Percentiles rank a stretch among this genome's conserved stretches.
Conservation (phyloP, 2,797 vertebrate species). For the Clarias fuscus region DNA sequence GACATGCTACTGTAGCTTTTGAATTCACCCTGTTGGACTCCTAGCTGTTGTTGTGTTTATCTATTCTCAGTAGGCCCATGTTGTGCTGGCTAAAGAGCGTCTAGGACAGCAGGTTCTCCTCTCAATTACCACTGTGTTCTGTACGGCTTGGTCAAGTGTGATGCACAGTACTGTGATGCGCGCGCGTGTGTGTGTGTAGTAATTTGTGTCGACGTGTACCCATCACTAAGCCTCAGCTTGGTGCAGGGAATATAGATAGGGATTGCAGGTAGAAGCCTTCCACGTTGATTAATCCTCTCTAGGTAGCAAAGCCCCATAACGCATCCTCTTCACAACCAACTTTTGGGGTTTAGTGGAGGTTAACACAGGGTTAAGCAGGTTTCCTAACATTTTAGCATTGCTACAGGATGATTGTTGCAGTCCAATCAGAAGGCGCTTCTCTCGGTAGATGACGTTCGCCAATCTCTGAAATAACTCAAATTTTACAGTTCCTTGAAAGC, state of each 20-base stretch:
- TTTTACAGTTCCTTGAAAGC: not conserved
- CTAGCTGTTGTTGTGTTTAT: constrained; percentile 32
- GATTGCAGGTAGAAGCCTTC: constrained; percentile 5
- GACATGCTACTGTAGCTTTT: constrained; percentile 10
- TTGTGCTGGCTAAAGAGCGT: constrained; percentile 22
- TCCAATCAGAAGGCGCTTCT: not conserved
- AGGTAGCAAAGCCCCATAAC: constrained; percentile 33
- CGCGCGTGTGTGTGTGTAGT: constrained; percentile 31
- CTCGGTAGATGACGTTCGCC: not conserved
- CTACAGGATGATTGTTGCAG: not conserved
- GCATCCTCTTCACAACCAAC: constrained; percentile 11
- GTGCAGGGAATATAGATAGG: constrained; percentile 7
- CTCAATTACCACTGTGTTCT: constrained; percentile 37
- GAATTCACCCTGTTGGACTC: constrained; percentile 21
- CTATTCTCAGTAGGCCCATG: constrained; percentile 31
- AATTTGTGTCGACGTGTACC: not conserved
- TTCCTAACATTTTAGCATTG: not conserved
- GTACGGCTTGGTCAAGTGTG: constrained; percentile 21
- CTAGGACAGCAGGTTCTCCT: constrained; percentile 42
- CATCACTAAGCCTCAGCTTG: constrained; percentile 23
- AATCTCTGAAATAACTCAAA: not conserved
- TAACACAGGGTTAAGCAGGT: too few species aligned
- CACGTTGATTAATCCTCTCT: constrained; percentile 34
- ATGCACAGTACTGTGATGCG: not conserved
- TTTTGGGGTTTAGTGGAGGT: not conserved